Evolutionary conservation across 1,140 invertebrate species (phyloP), one percentile per base, ranked within the genome.

Genomic region (Drosophila sechellia): DNA sequence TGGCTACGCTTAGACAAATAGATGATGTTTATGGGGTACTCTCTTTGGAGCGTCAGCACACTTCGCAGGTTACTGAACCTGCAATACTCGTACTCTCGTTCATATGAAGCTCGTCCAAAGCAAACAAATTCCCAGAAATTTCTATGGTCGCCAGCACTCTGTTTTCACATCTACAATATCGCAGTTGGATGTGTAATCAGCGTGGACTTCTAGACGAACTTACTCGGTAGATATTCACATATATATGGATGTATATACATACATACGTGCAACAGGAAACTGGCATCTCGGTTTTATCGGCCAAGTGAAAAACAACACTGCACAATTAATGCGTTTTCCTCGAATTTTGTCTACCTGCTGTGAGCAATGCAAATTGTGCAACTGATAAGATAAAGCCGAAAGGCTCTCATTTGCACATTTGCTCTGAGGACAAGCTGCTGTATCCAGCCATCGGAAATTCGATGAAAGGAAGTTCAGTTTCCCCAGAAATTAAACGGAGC

Each of bases 1-100:
- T 70, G 42, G 43, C 65, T 70, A 43, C 35, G 27, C 43, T 70
- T 71, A 56, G 52, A 52, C 37, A 71, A 70, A 49, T 57, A 70
- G 35, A 48, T 43, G 50, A 55, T 46, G 43, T 55, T 54, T 65
- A 48, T 48, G 43, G 59, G 27, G 5, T 49, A 69, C 64, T 69
- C 66, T 70, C 52, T 45, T 37, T n/a, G 34, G 22, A 39, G 40
- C 59, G 64, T 45, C 46, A 31, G 49, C 27, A 27, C 50, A 35
- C 66, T 70, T 40, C 8, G 56, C 49, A 70, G 65, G 68, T 71
- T 71, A 57, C 50, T 70, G 68, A 71, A 71, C 68, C 65, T 70
- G 42, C 50, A 55, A 25, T 22, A 25, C 15, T 11, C n/a, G 4
- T 20, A 55, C 12, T 42, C 22, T 43, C 10, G 17, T 45, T 25